Base-by-base conservation (phyloP, 2,797 vertebrate genomes). In the Okamejei kenojei region DNA sequence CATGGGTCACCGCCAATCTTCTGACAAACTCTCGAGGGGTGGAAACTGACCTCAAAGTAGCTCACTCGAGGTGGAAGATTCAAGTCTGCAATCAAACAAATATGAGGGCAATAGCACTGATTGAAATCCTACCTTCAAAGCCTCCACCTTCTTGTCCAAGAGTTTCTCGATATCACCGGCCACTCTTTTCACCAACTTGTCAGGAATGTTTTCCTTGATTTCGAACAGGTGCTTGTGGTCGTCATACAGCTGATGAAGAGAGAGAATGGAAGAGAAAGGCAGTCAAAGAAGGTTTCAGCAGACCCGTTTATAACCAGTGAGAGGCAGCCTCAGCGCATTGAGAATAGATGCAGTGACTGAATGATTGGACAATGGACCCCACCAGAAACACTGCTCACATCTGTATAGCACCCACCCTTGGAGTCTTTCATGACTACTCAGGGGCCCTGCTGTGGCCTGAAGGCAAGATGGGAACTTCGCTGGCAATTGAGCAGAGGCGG, bases 201-300 rank as follows among this genome's bases (percentile, higher is more conserved):
- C 98, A 93, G 99, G 98, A 90, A 97, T 97, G 17, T 99, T 99
- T 94, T 97, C 98, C 96, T 98, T 98, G 90, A 99, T 97, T 94
- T 99, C 98, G 94, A 99, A 99, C 94, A 98, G 97, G 96, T 98
- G 99, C 95, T 96, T 97, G 94, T 99, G 99, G 94, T 99, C 98
- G 93, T 96, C 97, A 94, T 99, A 99, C 96, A 99, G 98, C 99
- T 99, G 97, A 13, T 91, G 94, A 54, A 54, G 95, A 93, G 93
- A 93, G 94, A 95, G 94, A 93, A 96, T 93, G 93, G 5, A 38
- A 94, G 78, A 86, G 93, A 93, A 5, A 54, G 11, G 45, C 17
- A 92, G 58, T 54, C 38, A 91, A 10, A 21, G 35, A 23, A 11
- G 9, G 38, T 73, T 91, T 54, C 68, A 91, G 90, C 13, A 91